Conservation (phyloP, 2,888 invertebrate species). For the Drosophila pullipes region DNA sequence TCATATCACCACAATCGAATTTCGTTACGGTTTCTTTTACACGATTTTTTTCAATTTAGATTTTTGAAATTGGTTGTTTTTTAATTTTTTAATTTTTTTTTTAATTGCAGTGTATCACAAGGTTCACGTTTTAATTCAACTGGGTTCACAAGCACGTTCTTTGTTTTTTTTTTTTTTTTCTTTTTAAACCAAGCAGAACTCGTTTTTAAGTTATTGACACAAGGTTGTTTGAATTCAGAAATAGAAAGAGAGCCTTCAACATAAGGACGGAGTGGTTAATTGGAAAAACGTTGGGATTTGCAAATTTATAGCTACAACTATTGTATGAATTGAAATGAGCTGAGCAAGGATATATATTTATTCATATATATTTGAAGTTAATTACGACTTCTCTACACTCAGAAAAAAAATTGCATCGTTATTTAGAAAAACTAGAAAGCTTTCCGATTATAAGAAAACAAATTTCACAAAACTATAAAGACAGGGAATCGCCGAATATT, state of each 20-base stretch:
- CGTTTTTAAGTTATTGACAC: conserved; percentile 18
- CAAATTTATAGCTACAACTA: neutral
- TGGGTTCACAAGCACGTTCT: conserved; percentile 42
- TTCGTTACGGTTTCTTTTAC: conserved; percentile 26
- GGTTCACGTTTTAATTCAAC: conserved; percentile 22
- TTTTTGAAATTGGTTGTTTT: conserved; percentile 8
- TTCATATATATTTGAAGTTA: neutral
- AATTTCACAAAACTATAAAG: neutral
- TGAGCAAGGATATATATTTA: conserved; percentile 2
- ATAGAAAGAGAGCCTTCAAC: conserved; percentile 30
- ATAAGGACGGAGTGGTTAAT: conserved; percentile 52
- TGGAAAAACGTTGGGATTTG: conserved; percentile 52
- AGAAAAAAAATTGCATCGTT: neutral
- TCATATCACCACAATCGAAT: conserved; percentile 70
- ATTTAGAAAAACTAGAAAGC: neutral
- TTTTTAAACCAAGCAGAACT: conserved; percentile 17
- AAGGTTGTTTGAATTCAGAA: conserved; percentile 24
- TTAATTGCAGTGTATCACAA: conserved; percentile 61
- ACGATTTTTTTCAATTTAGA: conserved; percentile 15
- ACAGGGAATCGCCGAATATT: no score
- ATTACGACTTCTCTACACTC: conserved; percentile 12
- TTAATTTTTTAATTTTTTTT: neutral
- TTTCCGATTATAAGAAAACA: neutral
- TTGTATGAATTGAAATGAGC: neutral
- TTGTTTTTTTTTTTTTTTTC: neutral